Percentiles rank a stretch among this genome's conserved stretches.
Conservation (phyloP, 2,113 vertebrate genomes). For the Pygoscelis antarcticus region DNA sequence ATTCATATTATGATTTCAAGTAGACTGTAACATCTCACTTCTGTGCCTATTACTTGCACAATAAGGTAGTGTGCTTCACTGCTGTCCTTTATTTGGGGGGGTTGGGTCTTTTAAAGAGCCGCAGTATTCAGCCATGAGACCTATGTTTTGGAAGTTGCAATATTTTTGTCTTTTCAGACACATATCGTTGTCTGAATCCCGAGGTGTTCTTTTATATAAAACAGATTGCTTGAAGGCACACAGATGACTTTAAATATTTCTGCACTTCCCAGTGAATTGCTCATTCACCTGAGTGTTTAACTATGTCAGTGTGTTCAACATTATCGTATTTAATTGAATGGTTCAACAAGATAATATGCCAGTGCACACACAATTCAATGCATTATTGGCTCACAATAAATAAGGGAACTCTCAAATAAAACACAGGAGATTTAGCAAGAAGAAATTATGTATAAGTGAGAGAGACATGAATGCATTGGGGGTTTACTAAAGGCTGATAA, state of each 20-base stretch:
- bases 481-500: constrained; percentile 50
- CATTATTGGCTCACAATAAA: constrained; percentile 74
- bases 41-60: neutral
- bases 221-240: constrained; percentile 71
- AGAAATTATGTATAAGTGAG: constrained; percentile 41
- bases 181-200: constrained; percentile 20
- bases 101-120: neutral
- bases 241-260: constrained; percentile 77
- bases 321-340: constrained; percentile 85
- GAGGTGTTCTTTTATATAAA: constrained; percentile 69
- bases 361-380: constrained; percentile 68
- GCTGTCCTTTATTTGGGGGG: neutral
- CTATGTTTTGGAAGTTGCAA: neutral
- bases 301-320: constrained; percentile 76
- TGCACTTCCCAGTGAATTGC: constrained; percentile 81
- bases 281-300: constrained; percentile 84
- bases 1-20: neutral
- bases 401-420: constrained; percentile 69
- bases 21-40: neutral
- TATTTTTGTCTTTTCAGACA: neutral
- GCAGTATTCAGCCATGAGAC: neutral
- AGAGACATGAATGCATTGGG: neutral
- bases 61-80: neutral
- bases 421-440: constrained; percentile 34
- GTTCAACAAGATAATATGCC: constrained; percentile 82